phyloP scores from a whole-genome alignment of 2,888 invertebrate genomes.

The Vesta saturnalis region DNA sequence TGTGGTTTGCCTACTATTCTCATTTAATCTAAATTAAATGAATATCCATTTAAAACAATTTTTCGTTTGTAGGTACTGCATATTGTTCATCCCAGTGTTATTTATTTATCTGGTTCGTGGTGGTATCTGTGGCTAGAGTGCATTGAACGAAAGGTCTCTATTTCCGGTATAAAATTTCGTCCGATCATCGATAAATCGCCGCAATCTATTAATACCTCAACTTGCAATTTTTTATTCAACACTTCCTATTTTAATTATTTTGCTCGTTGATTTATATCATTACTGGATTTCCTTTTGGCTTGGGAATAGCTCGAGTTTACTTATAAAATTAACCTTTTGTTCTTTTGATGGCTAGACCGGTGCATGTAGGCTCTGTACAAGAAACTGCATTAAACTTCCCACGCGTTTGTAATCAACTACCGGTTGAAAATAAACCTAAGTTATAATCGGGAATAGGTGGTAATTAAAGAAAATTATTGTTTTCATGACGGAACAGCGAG shows the following conservation, averaged over 20 bases:
- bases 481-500: background rate
- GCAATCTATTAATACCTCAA: no score
- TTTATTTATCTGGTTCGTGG: slow-evolving; percentile 10
- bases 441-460: slow-evolving; percentile 22
- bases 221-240: no score
- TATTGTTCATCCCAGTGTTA: background rate
- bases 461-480: slow-evolving; percentile 20
- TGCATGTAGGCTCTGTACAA: slow-evolving; percentile 16
- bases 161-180: slow-evolving; percentile 29
- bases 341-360: slow-evolving; percentile 17
- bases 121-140: slow-evolving; percentile 12
- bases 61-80: no score
- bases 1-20: no score
- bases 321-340: slow-evolving; percentile 22
- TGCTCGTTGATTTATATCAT: no score
- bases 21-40: no score
- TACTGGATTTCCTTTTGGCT: slow-evolving; percentile 16
- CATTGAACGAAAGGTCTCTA: slow-evolving; percentile 11
- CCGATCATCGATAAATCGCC: slow-evolving; percentile 1
- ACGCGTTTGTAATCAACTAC: slow-evolving; percentile 25
- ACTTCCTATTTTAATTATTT: no score
- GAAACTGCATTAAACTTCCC: slow-evolving; percentile 32
- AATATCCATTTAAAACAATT: no score
- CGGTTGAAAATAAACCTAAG: slow-evolving; percentile 19
- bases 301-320: slow-evolving; percentile 11